Evolutionary conservation across 1,140 invertebrate species (phyloP), one percentile per base, ranked within the genome.

Genomic region (Drosophila willistoni): DNA sequence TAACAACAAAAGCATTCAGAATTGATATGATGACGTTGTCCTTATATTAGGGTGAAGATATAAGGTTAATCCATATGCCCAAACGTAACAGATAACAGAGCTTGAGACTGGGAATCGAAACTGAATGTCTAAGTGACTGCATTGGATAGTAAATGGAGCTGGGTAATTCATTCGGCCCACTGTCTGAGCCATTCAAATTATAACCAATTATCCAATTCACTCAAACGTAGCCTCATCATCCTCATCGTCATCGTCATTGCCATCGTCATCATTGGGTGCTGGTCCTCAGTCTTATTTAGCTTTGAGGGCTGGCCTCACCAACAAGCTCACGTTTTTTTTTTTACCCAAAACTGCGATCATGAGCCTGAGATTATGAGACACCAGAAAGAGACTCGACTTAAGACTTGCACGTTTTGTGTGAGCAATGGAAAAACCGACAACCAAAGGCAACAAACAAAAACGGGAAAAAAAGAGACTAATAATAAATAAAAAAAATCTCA

Each of bases 201-300:
- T 80, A 57, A 57, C 51, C 80, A 87, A 87, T 87, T 87, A 89
- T 87, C 84, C 66, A 87, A 87, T 89, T 83, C 84, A 89, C 36
- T 89, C 77, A 65, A 77, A 81, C 80, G 76, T 79, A 68, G 80
- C 73, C 65, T 64, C 60, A 51, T 69, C 36, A n/a, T 65, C 65
- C 64, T 44, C 39, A 14, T 51, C 56, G n/a, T 59, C 60, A 25
- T 25, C 62, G 61, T 74, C 70, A 68, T 70, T 29, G 29, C 29
- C 29, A 29, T 29, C 29, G 29, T 29, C 29, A 29, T 29, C 29
- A 29, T 29, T 29, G 29, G 59, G 77, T 44, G 60, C 60, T 63
- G 33, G 42, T 34, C 64, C 73, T 64, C 60, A 17, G 51, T 44
- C 39, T 55, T 59, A 75, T 76, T 82, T 87, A 64, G 66, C 83